Evolutionary conservation across 2,888 invertebrate species (phyloP), one percentile per base, ranked within the genome.

Genomic region (Rotaria macrura): DNA sequence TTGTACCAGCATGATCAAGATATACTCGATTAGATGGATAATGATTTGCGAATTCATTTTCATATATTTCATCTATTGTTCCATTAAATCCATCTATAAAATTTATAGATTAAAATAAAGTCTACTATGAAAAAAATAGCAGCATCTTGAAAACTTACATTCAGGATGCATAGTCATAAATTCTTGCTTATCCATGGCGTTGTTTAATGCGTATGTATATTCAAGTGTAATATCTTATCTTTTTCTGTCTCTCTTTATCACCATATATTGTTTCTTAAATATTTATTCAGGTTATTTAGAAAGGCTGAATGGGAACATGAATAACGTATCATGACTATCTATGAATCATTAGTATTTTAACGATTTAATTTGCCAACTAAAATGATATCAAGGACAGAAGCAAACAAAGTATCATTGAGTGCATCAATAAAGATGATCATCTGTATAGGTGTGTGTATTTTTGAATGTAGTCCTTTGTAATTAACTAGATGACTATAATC

Each of bases 1-100:
- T 94, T 23, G 96, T 93, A 17, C 96, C 96, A 65, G 95, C 94
- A 93, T 96, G 95, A 90, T 97, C 97, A 89, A 97, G 92, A 90
- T 96, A 97, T 0, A 87, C 84, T 85, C 74, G 79, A 83, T 85
- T 57, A 14, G 47, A 43, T 7, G 84, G 84, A 72, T 65, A 29
- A 85, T 49, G 57, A 43, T 57, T 57, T 49, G 20, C 17, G 52
- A 83, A 83, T 84, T 85, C 85, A n/a, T 84, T 49, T 52, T 79
- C 10, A 79, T 79, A 79, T 7, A 79, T 43, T 25, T 40, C 79
- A 79, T 79, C 79, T 20, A 79, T 79, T n/a, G 40, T 40, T n/a
- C 79, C 79, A 79, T 79, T 43, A 43, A 43, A 79, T n/a, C 79
- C 79, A 43, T 79, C 79, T 79, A 12, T 43, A 1, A 79, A 79